A percentile compares a stretch with the other conserved stretches of the same genome.
These are phyloP conservation scores for Lates calcarifer DNA, from an alignment of 2,113 vertebrate species.

Conservation along the genomic window DNA sequence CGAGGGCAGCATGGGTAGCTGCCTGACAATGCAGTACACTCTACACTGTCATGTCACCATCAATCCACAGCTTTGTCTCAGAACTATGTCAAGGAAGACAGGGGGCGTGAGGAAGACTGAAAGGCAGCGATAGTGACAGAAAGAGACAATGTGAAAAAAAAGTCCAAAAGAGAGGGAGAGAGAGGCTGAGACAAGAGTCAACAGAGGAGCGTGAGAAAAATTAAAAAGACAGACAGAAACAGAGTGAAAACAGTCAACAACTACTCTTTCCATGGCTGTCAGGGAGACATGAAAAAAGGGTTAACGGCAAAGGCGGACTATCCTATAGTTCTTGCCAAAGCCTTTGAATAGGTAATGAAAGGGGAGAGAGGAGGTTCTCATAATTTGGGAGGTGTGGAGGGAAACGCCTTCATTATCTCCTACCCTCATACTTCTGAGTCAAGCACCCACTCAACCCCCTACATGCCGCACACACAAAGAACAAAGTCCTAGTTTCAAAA, in stretches of 20 bases:
- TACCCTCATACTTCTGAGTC: conserved; percentile 40
- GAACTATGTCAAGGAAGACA: conserved; percentile 59
- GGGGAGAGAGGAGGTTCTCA: conserved; percentile 58
- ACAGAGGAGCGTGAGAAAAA: not conserved
- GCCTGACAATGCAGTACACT: conserved; percentile 66
- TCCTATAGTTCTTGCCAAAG: conserved; percentile 79
- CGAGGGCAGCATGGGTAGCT: conserved; percentile 70
- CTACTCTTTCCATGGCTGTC: conserved; percentile 2
- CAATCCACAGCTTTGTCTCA: conserved; percentile 69
- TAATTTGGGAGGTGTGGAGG: conserved; percentile 34
- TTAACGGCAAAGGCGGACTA: conserved; percentile 33
- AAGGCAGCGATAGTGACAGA: conserved; percentile 39
- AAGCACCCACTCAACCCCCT: conserved; percentile 50
- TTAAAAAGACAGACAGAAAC: not conserved
- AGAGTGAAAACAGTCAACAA: not conserved
- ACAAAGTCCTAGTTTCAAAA: conserved; percentile 47
- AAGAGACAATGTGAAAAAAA: conserved; percentile 37
- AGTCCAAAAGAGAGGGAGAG: not conserved
- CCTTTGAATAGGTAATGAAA: conserved; percentile 84
- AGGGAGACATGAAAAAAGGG: conserved; percentile 18
- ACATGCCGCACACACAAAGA: conserved; percentile 29
- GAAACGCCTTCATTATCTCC: conserved; percentile 60
- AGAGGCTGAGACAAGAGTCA: not conserved
- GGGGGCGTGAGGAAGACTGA: conserved; percentile 42
- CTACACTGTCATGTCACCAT: conserved; percentile 71